Base-by-base conservation (phyloP, 2,888 invertebrate species). In the Nudaria mundana region DNA sequence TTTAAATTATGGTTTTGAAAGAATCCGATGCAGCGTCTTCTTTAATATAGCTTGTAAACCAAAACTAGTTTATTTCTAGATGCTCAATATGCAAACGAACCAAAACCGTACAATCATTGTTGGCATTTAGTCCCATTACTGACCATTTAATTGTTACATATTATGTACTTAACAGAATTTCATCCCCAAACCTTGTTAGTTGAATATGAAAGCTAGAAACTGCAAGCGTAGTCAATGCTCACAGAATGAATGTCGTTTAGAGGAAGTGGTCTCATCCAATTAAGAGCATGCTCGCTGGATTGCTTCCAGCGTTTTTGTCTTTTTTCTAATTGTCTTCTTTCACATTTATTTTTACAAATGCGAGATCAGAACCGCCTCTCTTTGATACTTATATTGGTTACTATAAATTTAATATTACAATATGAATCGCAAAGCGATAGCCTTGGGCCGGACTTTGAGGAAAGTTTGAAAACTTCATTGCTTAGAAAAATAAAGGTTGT, bases 211-310 rank as follows among this genome's bases (percentile, higher is more conserved):
- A 69, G 60, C 52, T 57, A 50, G 55, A 55, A n/a, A 59, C 24
- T 41, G 42, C 44, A 51, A 54, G 35, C 48, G 51, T 52, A n/a
- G 61, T 40, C 47, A 47, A 52, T 47, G 44, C 41, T 31, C 45
- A 32, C 52, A 42, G 44, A 48, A 61, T 56, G 63, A 63, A 76
- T 76, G 77, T 78, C 83, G 77, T 84, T 83, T 81, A 81, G 76
- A 81, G 68, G 79, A 83, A 86, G 81, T 81, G 76, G 81, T 81
- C 81, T 81, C 84, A 84, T 87, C 83, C 86, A 87, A 87, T 87
- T 86, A 87, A 83, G 81, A 84, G 73, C 76, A 72, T 69, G 73
- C 74, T 68, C 76, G 67, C 74, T 84, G 84, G 80, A 86, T 82
- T 82, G 84, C 77, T 81, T 79, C 76, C 77, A 80, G 72, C 71